Evolutionary conservation across 2,888 invertebrate species (phyloP).

Genomic region (Agonum fuliginosum): DNA sequence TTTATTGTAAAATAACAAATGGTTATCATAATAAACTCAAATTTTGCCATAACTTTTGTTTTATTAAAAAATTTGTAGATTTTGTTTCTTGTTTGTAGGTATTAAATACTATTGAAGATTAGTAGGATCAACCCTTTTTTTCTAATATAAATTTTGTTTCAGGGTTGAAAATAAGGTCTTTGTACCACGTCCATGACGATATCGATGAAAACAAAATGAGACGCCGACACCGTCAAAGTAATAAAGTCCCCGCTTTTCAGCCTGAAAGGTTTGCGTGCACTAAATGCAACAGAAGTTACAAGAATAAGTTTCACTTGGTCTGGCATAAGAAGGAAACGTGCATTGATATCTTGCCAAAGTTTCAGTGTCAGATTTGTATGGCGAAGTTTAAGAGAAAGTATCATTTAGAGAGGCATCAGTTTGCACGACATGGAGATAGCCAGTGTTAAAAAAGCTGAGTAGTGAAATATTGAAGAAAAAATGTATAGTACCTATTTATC

Average conservation of each 20-base stretch:
- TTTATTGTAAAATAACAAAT: too few relatives aligned
- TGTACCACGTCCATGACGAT: not conserved
- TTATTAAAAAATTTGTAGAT: too few relatives aligned
- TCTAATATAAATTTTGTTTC: too few relatives aligned
- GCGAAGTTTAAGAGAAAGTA: constrained; percentile 74
- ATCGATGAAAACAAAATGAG: not conserved
- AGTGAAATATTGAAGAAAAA: too few relatives aligned
- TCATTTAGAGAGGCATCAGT: constrained; percentile 73
- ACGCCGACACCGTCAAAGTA: not conserved
- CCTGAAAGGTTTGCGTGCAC: constrained; percentile 74
- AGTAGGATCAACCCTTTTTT: too few relatives aligned
- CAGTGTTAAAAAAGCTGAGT: too few relatives aligned
- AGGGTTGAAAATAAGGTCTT: not conserved
- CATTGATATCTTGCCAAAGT: too few relatives aligned
- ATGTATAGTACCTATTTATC: too few relatives aligned
- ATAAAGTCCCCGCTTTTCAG: not conserved
- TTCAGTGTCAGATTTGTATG: constrained; percentile 74
- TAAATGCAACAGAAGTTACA: constrained; percentile 77
- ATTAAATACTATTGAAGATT: too few relatives aligned
- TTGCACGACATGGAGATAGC: constrained; percentile 71
- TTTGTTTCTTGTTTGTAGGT: too few relatives aligned
- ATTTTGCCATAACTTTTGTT: too few relatives aligned
- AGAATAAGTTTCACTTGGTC: constrained; percentile 77
- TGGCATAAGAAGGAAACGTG: constrained; percentile 73
- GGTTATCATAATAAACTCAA: too few relatives aligned